Base-by-base conservation (phyloP, 2,888 invertebrate genomes). In the Hermodice carunculata region DNA sequence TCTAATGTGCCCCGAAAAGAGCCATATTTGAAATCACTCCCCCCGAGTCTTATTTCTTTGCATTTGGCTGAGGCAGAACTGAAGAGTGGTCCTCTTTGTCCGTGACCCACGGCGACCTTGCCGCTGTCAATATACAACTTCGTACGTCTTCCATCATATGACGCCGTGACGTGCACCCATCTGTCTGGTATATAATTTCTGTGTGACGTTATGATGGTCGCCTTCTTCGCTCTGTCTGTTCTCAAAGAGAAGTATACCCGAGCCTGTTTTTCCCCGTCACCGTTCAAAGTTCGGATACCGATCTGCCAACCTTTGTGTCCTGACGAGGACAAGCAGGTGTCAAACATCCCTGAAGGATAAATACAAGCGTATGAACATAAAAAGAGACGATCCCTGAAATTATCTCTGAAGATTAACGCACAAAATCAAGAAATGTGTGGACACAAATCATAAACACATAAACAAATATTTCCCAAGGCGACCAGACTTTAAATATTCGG, bases 91-190 rank as follows among this genome's bases (percentile, higher is more conserved):
- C 78, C 77, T 24, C 59, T 68, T 60, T 80, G 78, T 14, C 75
- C 63, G 5, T 62, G 60, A 11, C 68, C 58, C 0, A 71, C 68
- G 1, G 73, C 67, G 6, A 81, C 76, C 54, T 71, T 70, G 6
- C 78, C 80, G 0, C 78, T 76, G 56, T 80, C 76, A 37, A 81
- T 67, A 60, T 74, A 81, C 31, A 82, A 58, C 51, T 59, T 67
- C 67, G 78, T 68, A n/a, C 60, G 51, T 17, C 59, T 22, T 5
- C 76, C 76, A 57, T 79, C 73, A 61, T 79, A 81, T 0, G 78
- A 68, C 0, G 75, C 78, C 5, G 80, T 76, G 14, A 81, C 62
- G 61, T 80, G 75, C 1, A 71, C 64, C 81, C 81, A 81, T 5
- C 58, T 56, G 6, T 70, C 67, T 0, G 76, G 77, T 19, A 64